Percentiles rank a stretch among this genome's conserved stretches.
These are phyloP conservation scores for Muscicapa adusta DNA, from an alignment of 2,113 vertebrate genomes.

Conservation along the genomic window DNA sequence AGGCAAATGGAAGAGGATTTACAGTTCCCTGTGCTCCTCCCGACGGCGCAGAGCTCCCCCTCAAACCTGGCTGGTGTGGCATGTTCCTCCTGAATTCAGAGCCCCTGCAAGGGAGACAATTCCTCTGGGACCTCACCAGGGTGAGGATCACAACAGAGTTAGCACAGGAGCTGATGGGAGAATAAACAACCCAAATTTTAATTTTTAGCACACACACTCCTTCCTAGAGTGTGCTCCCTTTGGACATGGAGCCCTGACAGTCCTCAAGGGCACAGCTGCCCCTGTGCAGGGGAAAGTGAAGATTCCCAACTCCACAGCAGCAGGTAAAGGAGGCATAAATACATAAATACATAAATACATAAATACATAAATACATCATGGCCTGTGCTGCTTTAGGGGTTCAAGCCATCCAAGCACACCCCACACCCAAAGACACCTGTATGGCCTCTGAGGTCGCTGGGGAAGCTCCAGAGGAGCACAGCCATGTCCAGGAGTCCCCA, in stretches of 20 bases:
- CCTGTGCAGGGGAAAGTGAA: background rate
- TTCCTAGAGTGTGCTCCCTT: background rate
- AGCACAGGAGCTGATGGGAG: background rate
- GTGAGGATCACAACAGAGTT: accelerated
- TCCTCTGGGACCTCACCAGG: background rate
- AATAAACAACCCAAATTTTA: background rate
- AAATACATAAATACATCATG: background rate
- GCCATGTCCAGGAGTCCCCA: background rate
- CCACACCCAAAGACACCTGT: background rate
- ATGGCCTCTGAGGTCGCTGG: accelerated
- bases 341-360: no score
- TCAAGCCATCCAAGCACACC: no score
- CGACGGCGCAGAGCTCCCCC: background rate
- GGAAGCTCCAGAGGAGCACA: background rate
- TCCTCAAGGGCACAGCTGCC: background rate
- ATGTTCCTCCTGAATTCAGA: constrained; percentile 2
- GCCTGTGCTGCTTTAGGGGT: background rate
- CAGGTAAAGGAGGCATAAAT: background rate
- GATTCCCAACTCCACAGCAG: background rate
- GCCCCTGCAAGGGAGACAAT: constrained; percentile 47
- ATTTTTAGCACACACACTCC: background rate
- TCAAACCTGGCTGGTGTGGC: constrained; percentile 20
- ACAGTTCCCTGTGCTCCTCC: constrained; percentile 23
- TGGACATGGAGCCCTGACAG: background rate
- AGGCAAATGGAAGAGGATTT: constrained; percentile 42